Conservation (phyloP, 2,797 vertebrate species). For the Hydrolagus colliei region DNA sequence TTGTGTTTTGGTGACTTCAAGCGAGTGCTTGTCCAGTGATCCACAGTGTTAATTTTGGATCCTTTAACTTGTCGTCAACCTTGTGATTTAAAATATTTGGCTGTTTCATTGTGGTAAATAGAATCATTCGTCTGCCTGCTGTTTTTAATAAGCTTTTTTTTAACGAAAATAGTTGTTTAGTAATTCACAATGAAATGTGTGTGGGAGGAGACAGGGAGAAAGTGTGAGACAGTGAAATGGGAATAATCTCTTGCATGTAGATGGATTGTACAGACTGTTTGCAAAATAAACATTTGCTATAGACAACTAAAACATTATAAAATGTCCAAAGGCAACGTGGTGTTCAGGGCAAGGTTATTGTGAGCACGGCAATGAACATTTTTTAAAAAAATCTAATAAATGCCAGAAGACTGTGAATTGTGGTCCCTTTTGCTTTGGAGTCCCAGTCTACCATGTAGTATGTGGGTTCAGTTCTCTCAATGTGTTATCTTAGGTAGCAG, state of each 20-base stretch:
- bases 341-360: slow-evolving; percentile 14
- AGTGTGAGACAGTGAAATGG: background rate
- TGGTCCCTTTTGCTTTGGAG: background rate
- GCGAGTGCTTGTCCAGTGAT: background rate
- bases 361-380: slow-evolving; percentile 2
- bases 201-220: background rate
- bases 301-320: slow-evolving; percentile 9
- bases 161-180: background rate
- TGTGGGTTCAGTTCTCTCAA: background rate
- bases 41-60: background rate
- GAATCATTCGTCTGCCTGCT: background rate
- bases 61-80: background rate
- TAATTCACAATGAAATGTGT: background rate
- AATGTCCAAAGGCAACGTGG: slow-evolving; percentile 4
- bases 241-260: background rate
- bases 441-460: background rate
- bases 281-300: background rate
- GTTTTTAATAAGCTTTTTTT: background rate
- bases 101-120: background rate
- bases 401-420: slow-evolving; percentile 13
- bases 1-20: background rate
- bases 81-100: background rate
- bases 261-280: no score
- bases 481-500: background rate
- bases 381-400: background rate